phyloP scores from a whole-genome alignment of 2,888 invertebrate species.

The Eupsilia transversa region DNA sequence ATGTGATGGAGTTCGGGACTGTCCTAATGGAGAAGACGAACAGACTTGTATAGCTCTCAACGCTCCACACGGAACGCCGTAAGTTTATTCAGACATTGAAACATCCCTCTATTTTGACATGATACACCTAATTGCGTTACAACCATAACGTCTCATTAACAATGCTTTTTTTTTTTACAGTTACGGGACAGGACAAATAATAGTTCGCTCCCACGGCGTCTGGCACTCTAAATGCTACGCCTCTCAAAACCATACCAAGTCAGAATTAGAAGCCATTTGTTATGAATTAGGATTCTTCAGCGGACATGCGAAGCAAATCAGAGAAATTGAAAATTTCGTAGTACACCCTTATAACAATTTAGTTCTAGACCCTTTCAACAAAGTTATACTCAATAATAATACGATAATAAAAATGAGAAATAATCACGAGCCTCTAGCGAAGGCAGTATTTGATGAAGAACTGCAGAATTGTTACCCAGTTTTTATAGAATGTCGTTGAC shows the following conservation, averaged over 20 bases:
- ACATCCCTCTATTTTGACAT: background rate
- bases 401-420: constrained; percentile 84
- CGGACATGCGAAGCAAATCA: constrained; percentile 87
- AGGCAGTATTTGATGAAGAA: constrained; percentile 73
- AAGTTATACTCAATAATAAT: constrained; percentile 83
- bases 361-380: constrained; percentile 79
- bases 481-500: constrained; percentile 86
- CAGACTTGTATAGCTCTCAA: constrained; percentile 89
- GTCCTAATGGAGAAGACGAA: constrained; percentile 94
- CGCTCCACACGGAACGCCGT: constrained; percentile 81
- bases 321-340: constrained; percentile 69
- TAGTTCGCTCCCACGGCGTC: constrained; percentile 92
- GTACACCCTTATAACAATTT: constrained; percentile 78
- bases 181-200: constrained; percentile 92
- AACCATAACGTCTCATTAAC: too few relatives aligned
- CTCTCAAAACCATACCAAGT: constrained; percentile 87
- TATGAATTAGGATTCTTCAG: constrained; percentile 91
- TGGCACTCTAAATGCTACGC: constrained; percentile 94
- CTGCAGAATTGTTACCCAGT: constrained; percentile 84
- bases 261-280: constrained; percentile 91
- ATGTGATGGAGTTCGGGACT: constrained; percentile 94
- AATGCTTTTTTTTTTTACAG: constrained; percentile 73
- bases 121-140: background rate
- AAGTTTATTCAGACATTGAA: constrained; percentile 64
- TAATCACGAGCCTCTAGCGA: constrained; percentile 81